Evolutionary conservation across 2,888 invertebrate genomes (phyloP).

Genomic region (Chrysolina oricalcia): DNA sequence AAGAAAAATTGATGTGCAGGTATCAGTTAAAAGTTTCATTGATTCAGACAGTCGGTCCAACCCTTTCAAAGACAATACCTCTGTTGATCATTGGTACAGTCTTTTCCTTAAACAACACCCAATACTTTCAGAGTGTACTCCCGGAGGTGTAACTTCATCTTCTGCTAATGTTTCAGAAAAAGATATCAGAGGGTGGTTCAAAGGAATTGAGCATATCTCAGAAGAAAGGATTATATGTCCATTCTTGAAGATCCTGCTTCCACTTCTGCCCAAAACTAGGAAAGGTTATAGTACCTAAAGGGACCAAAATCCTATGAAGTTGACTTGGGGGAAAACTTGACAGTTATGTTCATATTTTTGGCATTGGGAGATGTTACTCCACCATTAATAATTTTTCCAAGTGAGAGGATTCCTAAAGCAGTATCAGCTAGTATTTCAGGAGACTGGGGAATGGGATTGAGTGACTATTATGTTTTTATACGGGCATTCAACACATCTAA

Average conservation of each 20-base stretch:
- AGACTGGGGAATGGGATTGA: slow-evolving; percentile 37
- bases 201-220: slow-evolving; percentile 47
- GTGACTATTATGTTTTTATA: slow-evolving; percentile 48
- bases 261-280: slow-evolving; percentile 41
- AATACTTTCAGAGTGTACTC: slow-evolving; percentile 36
- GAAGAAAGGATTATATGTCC: background rate
- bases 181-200: too few species aligned
- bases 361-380: slow-evolving; percentile 39
- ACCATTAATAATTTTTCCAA: slow-evolving; percentile 41
- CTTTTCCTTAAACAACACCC: slow-evolving; percentile 58
- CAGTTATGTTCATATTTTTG: slow-evolving; percentile 49
- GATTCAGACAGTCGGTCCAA: background rate
- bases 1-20: slow-evolving; percentile 11
- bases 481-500: slow-evolving; percentile 42
- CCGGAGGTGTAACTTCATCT: slow-evolving; percentile 53
- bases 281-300: slow-evolving; percentile 48
- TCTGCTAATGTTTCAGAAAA: slow-evolving; percentile 51
- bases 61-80: slow-evolving; percentile 25
- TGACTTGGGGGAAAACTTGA: slow-evolving; percentile 44
- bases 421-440: slow-evolving; percentile 52
- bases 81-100: slow-evolving; percentile 43
- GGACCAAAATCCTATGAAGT: slow-evolving; percentile 48
- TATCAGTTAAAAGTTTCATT: background rate
- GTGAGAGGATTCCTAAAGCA: slow-evolving; percentile 52
- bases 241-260: background rate